Percentiles rank a stretch among this genome's conserved stretches.
Evolutionary conservation across 2,797 vertebrate species (phyloP).

Genomic region (Buphagus erythrorhynchus): DNA sequence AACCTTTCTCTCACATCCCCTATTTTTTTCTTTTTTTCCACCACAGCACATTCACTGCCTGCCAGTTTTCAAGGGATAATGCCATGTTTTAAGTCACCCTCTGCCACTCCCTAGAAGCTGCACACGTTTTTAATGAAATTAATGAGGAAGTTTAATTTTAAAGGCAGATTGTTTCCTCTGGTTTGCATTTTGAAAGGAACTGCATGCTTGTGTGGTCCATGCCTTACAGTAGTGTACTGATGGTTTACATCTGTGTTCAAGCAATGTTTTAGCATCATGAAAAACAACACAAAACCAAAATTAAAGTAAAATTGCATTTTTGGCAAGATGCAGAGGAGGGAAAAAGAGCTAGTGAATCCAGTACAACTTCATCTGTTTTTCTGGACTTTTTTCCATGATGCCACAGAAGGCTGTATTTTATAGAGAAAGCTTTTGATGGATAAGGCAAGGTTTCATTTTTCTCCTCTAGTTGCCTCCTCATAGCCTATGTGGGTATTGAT

Average conservation of each 20-base stretch:
- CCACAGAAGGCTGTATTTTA: neutral
- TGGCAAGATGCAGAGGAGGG: neutral
- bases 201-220: constrained; percentile 50
- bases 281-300: constrained; percentile 47
- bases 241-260: constrained; percentile 18
- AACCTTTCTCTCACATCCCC: neutral
- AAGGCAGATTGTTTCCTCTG: constrained; percentile 17
- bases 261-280: neutral
- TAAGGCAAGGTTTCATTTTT: neutral
- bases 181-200: constrained; percentile 13
- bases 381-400: neutral
- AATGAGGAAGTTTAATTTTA: constrained; percentile 15
- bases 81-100: neutral
- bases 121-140: neutral
- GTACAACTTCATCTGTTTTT: neutral
- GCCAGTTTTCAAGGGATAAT: neutral
- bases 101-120: neutral
- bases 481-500: neutral
- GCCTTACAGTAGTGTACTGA: neutral
- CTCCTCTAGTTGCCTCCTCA: neutral
- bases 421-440: neutral
- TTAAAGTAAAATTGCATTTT: constrained; percentile 51
- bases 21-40: neutral
- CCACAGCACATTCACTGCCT: neutral
- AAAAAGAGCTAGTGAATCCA: neutral